Base-by-base conservation (phyloP, 1,140 invertebrate species). In the Cotesia glomerata region DNA sequence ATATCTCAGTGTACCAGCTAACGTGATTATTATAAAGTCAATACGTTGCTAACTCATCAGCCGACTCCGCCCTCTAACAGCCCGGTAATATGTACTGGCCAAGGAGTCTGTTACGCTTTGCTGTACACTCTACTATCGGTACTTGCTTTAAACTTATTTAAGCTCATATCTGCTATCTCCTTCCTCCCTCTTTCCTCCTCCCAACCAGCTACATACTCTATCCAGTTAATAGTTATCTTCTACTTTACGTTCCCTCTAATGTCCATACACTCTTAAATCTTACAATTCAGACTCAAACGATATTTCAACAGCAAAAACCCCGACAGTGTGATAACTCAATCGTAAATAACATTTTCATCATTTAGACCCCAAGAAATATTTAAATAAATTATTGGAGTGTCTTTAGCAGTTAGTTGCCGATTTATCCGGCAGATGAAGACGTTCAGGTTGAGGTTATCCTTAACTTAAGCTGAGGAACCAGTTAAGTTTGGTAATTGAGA, bases 1-100 rank as follows among this genome's bases (percentile, higher is more conserved):
- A 76, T 74, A 75, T 80, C 79, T 70, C 74, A 76, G 77, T 78
- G 75, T 74, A 81, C 78, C 76, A 76, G 77, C 84, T 85, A 86
- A 86, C 85, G 84, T 85, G 85, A 86, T 86, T 85, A 86, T 86
- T 86, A 86, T 86, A 84, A 85, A 86, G 85, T 86, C 85, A 85
- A 86, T 86, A 85, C 85, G 85, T 85, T 85, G 84, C 84, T 85
- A 86, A 85, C 85, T 86, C 85, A 86, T 86, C 85, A 86, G 82
- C 81, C 80, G 79, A 79, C 85, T 81, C 83, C 85, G 85, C 85
- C 85, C 85, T 85, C 83, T 85, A 86, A 85, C 85, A 86, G 84
- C 84, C 84, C 83, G 83, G 85, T 86, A 86, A 85, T 86, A 86
- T 85, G 84, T 82, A 82, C 83, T 77, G 79, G 82, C 77, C 84